Percentiles rank a stretch among this genome's conserved stretches.
Conservation (phyloP, 1,140 invertebrate species). For the Bombus polaris region DNA sequence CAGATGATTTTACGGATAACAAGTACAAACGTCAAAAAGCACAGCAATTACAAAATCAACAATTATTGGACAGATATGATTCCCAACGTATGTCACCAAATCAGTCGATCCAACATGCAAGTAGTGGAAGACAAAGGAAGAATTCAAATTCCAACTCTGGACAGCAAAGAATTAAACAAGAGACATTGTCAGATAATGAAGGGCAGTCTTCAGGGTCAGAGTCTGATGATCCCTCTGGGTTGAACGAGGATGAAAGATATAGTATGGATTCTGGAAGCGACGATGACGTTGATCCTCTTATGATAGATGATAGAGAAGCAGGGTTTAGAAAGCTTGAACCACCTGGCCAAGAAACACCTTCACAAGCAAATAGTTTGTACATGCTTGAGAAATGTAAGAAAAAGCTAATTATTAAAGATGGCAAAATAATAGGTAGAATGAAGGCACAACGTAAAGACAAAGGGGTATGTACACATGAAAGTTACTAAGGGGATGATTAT, state of each 20-base stretch:
- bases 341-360: conserved; percentile 81
- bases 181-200: conserved; percentile 80
- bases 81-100: conserved; percentile 53
- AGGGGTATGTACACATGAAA: conserved; percentile 82
- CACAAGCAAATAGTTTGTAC: conserved; percentile 86
- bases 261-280: conserved; percentile 82
- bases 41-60: conserved; percentile 77
- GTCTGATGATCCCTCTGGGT: conserved; percentile 83
- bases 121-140: conserved; percentile 69
- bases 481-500: conserved; percentile 48
- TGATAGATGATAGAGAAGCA: conserved; percentile 80
- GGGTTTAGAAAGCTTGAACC: conserved; percentile 84
- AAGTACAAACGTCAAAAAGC: conserved; percentile 79
- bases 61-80: conserved; percentile 78
- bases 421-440: conserved; percentile 87
- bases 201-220: conserved; percentile 83
- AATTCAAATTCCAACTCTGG: conserved; percentile 70
- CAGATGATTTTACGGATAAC: conserved; percentile 87
- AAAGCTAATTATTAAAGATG: conserved; percentile 88
- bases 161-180: conserved; percentile 73
- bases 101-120: conserved; percentile 46
- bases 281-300: conserved; percentile 78
- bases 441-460: conserved; percentile 91
- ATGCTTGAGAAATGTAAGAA: conserved; percentile 92
- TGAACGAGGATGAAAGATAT: conserved; percentile 83